Evolutionary conservation across 2,888 invertebrate species (phyloP).

Genomic region (Drosophila gaucha): DNA sequence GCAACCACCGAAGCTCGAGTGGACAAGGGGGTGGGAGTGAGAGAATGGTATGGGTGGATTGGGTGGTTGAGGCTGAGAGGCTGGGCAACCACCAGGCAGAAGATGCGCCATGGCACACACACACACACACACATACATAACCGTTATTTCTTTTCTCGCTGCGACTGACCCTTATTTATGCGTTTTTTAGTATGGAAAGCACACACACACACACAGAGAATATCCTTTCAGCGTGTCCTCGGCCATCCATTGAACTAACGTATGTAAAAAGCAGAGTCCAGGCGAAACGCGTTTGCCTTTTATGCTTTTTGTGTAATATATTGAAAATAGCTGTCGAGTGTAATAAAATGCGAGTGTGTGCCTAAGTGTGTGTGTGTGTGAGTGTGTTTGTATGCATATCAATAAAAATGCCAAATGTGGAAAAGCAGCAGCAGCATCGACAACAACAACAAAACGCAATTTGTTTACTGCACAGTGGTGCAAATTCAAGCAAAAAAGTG

Average conservation of each 20-base stretch:
- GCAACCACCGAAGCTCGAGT: constrained; percentile 41
- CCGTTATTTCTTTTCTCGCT: constrained; percentile 60
- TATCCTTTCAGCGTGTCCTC: constrained; percentile 67
- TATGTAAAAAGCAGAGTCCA: constrained; percentile 70
- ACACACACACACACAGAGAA: constrained; percentile 38
- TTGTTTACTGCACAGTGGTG: constrained; percentile 65
- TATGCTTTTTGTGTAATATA: constrained; percentile 78
- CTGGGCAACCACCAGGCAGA: constrained; percentile 45
- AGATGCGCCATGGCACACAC: constrained; percentile 8
- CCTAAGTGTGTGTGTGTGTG: constrained; percentile 16
- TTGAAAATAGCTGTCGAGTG: constrained; percentile 81
- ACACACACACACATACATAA: constrained; percentile 32
- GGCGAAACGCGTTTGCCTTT: constrained; percentile 62
- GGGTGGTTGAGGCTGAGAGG: neutral
- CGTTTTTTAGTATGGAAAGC: constrained; percentile 82
- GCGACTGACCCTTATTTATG: constrained; percentile 74
- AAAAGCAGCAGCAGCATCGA: constrained; percentile 26
- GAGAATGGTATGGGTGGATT: constrained; percentile 11
- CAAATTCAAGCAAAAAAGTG: neutral
- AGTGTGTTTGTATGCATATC: constrained; percentile 70
- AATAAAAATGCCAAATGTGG: constrained; percentile 78
- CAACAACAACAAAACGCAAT: constrained; percentile 63
- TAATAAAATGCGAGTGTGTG: constrained; percentile 76
- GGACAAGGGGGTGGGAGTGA: neutral
- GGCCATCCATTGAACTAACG: constrained; percentile 31